These are phyloP conservation scores for Pangasius krempfi DNA, from an alignment of 2,797 vertebrate genomes.

Conservation along the genomic window DNA sequence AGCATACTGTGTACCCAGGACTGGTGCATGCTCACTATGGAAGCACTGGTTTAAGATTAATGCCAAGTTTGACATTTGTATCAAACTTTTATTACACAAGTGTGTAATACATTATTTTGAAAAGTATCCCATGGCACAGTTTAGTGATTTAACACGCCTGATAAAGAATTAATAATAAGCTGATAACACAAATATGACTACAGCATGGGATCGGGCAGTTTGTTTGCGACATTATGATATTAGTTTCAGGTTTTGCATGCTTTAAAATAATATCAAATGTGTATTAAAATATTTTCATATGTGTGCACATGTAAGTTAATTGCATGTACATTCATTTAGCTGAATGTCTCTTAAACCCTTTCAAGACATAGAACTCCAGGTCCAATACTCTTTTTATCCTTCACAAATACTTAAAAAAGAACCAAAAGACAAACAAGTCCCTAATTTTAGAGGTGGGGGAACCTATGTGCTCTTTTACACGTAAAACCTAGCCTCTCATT, in stretches of 20 bases:
- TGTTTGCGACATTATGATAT: background rate
- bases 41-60: slow-evolving; percentile 6
- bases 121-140: background rate
- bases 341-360: background rate
- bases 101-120: background rate
- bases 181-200: background rate
- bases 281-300: background rate
- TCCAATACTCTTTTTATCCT: background rate
- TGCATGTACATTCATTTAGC: background rate
- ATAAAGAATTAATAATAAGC: background rate
- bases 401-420: slow-evolving; percentile 1
- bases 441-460: slow-evolving; percentile 51
- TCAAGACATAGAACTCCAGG: background rate
- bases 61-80: background rate
- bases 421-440: slow-evolving; percentile 48
- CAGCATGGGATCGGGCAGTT: background rate
- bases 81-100: background rate
- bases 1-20: background rate
- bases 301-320: background rate
- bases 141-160: background rate
- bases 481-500: slow-evolving; percentile 56
- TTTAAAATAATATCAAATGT: background rate
- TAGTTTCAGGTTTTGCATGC: background rate
- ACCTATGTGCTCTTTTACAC: slow-evolving; percentile 65
- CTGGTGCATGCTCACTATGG: background rate